Conservation (phyloP, 2,797 vertebrate species). For the Xiphorhynchus erythropygius region DNA sequence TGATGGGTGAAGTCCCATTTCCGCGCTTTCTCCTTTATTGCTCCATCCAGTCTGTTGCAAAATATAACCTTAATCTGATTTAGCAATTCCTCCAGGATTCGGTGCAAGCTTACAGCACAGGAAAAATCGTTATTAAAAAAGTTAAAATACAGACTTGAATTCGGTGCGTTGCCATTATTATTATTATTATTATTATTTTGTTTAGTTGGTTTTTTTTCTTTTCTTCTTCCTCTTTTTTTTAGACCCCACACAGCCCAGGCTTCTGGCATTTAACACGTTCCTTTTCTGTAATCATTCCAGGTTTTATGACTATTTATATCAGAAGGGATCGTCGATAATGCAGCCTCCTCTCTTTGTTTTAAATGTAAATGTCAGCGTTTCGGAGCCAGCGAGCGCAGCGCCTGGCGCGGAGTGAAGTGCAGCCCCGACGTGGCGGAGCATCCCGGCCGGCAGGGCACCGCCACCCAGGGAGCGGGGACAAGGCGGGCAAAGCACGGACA, state of each 20-base stretch:
- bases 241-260: slow-evolving; percentile 43
- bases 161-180: slow-evolving; percentile 75
- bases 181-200: neutral
- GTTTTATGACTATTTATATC: slow-evolving; percentile 71
- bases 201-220: neutral
- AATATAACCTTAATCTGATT: slow-evolving; percentile 99
- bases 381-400: neutral
- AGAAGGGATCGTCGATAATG: neutral
- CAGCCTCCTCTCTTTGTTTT: neutral
- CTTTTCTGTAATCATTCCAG: slow-evolving; percentile 63
- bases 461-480: no score
- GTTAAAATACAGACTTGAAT: slow-evolving; percentile 90
- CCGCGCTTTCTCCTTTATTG: slow-evolving; percentile 98
- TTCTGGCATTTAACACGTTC: slow-evolving; percentile 72
- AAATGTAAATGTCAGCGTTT: slow-evolving; percentile 18
- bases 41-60: slow-evolving; percentile 97
- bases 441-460: neutral
- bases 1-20: slow-evolving; percentile 98
- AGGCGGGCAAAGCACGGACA: neutral
- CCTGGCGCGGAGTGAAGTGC: neutral
- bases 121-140: slow-evolving; percentile 98
- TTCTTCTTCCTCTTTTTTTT: no score
- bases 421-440: neutral
- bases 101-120: slow-evolving; percentile 90
- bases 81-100: slow-evolving; percentile 96